Evolutionary conservation across 2,888 invertebrate genomes (phyloP).

Genomic region (Pachydiplax longipennis): DNA sequence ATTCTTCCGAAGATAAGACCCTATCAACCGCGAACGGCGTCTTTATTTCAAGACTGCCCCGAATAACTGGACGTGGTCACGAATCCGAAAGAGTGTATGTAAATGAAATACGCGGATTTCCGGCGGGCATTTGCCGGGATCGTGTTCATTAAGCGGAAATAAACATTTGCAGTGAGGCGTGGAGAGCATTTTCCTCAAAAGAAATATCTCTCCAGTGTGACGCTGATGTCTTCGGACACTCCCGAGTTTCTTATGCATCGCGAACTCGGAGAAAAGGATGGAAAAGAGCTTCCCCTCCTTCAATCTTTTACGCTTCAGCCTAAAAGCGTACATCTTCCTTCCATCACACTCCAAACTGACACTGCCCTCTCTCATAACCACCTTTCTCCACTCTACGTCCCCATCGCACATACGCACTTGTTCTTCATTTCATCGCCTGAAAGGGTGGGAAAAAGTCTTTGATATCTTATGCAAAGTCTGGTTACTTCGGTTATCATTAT

Average conservation of each 20-base stretch:
- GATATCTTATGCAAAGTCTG: too few relatives aligned
- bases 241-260: slow-evolving; percentile 27
- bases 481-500: too few relatives aligned
- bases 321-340: slow-evolving; percentile 40
- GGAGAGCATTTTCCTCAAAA: background rate
- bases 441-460: too few relatives aligned
- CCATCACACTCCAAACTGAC: slow-evolving; percentile 44
- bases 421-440: too few relatives aligned
- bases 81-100: background rate
- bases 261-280: background rate
- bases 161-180: background rate
- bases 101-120: background rate
- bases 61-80: too few relatives aligned
- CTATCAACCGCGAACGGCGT: too few relatives aligned
- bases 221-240: slow-evolving; percentile 38
- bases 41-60: too few relatives aligned
- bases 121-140: background rate
- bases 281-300: slow-evolving; percentile 7
- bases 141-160: background rate
- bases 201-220: slow-evolving; percentile 4
- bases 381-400: background rate
- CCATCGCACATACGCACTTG: too few relatives aligned
- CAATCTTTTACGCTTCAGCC: slow-evolving; percentile 41
- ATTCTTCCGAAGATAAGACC: too few relatives aligned
- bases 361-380: slow-evolving; percentile 10